Evolutionary conservation across 2,888 invertebrate genomes (phyloP).

Genomic region (Agonopterix subpropinquella): DNA sequence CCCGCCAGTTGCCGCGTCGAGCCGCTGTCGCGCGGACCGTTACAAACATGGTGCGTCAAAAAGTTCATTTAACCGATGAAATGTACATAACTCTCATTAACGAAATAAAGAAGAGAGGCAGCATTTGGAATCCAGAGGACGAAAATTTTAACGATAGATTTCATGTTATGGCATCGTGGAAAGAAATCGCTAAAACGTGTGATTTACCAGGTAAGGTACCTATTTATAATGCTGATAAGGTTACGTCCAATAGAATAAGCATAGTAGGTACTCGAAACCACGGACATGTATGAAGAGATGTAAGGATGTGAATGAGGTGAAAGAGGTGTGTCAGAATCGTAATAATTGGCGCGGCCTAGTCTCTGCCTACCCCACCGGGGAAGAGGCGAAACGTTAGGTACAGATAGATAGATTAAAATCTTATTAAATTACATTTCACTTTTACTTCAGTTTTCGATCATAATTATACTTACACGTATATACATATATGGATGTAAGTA

Average conservation of each 20-base stretch:
- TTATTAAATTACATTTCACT: no score
- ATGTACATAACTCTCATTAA: conserved; percentile 21
- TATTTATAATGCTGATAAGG: neutral
- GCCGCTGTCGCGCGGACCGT: conserved; percentile 9
- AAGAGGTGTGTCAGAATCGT: no score
- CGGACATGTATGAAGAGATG: no score
- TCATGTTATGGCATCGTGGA: conserved; percentile 29
- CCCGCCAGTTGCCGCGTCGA: conserved; percentile 13
- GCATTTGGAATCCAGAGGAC: conserved; percentile 35
- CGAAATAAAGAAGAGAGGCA: conserved; percentile 29
- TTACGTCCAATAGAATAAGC: neutral
- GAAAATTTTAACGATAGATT: conserved; percentile 31
- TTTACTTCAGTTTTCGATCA: no score
- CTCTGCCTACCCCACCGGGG: no score
- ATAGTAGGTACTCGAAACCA: neutral
- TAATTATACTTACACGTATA: no score
- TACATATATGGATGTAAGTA: no score
- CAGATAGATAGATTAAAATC: no score
- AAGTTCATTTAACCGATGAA: conserved; percentile 12
- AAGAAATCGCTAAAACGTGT: conserved; percentile 25
- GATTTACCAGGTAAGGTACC: conserved; percentile 36
- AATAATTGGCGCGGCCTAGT: no score
- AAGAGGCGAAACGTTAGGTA: no score
- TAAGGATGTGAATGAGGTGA: no score
- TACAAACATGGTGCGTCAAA: conserved; percentile 13